Percentiles rank a stretch among this genome's conserved stretches.
These are phyloP conservation scores for Ceyx melanurus DNA, from an alignment of 2,113 vertebrate species.

Conservation along the genomic window DNA sequence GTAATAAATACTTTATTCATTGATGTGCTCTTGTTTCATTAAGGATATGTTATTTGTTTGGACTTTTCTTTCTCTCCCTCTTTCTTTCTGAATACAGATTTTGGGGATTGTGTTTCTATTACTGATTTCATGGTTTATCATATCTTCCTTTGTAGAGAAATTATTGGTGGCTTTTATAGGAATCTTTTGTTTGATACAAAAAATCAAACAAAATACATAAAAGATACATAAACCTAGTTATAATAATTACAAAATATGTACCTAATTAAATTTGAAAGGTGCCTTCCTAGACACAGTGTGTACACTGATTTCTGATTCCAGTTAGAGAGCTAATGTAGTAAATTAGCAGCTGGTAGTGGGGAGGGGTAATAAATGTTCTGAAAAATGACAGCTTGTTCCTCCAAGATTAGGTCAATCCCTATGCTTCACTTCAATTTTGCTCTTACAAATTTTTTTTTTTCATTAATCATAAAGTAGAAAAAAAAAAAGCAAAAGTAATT, in stretches of 20 bases:
- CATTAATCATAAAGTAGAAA: not conserved
- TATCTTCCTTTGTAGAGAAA: conserved; percentile 2
- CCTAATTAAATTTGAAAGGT: conserved; percentile 13
- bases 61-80: not conserved
- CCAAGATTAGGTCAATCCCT: not conserved
- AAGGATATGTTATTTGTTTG: not conserved
- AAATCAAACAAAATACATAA: no score
- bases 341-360: not conserved
- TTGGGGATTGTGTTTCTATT: not conserved
- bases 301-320: not conserved
- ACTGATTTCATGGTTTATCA: conserved; percentile 17
- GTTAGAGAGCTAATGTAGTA: not conserved
- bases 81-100: not conserved
- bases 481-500: not conserved
- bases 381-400: not conserved
- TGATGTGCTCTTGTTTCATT: not conserved
- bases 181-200: conserved; percentile 28
- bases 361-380: not conserved
- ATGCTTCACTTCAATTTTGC: not conserved
- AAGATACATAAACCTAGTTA: not conserved
- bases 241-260: not conserved
- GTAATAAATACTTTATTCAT: not conserved
- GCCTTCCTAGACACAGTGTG: not conserved
- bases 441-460: not conserved
- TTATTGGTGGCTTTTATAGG: not conserved